Base-by-base conservation (phyloP, 2,888 invertebrate genomes). In the Rhamphomyia laevipes region DNA sequence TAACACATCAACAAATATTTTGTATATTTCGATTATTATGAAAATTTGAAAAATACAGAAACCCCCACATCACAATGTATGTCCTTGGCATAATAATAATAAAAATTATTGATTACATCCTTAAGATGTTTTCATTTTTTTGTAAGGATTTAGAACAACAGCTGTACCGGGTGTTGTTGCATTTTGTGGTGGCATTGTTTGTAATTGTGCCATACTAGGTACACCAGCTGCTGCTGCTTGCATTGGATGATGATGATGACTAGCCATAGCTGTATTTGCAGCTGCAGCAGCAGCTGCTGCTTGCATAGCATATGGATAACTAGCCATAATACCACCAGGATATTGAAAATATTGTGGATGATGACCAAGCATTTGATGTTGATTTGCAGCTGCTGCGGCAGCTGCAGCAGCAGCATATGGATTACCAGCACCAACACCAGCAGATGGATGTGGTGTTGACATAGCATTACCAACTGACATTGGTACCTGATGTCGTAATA, bases 91-190 rank as follows among this genome's bases (percentile, higher is more conserved):
- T n/a, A n/a, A n/a, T n/a, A n/a, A n/a, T n/a, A n/a, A n/a, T n/a
- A n/a, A n/a, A n/a, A n/a, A n/a, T n/a, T n/a, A n/a, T n/a, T n/a
- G n/a, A n/a, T n/a, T n/a, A n/a, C n/a, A n/a, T n/a, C n/a, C n/a
- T 62, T 70, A 70, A 50, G 70, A 87, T 62, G 89, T 89, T 76
- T 89, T 89, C 82, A 89, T 84, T 75, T 89, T 89, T 74, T 90
- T 90, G 73, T 86, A 89, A 51, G 90, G 90, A 68, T 88, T 88
- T 66, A 86, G 76, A 18, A 80, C 78, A 52, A 77, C 75, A 56
- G 70, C 65, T 53, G 62, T 67, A 35, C 64, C 64, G 1, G 59
- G 56, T 12, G 45, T 47, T 15, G n/a, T 21, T 27, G 42, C 4
- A 15, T 7, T n/a, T 42, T 42, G 42, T 21, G 40, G 38, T 18